Percentiles rank a stretch among this genome's conserved stretches.
Evolutionary conservation across 2,888 invertebrate genomes (phyloP).

Genomic region (Amphipoea lucens): DNA sequence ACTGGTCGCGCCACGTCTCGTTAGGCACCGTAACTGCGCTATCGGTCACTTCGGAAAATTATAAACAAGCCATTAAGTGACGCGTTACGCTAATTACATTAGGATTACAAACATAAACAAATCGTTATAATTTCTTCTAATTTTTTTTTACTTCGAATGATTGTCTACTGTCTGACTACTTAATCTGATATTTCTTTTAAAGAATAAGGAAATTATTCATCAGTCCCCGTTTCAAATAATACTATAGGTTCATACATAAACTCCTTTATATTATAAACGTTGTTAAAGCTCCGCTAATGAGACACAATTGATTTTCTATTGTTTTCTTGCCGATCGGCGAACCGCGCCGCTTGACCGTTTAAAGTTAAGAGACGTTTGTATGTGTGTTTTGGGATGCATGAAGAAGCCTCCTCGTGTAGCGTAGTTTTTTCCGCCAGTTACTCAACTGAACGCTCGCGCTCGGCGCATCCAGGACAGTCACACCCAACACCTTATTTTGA

Average conservation of each 20-base stretch:
- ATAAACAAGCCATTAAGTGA: slow-evolving; percentile 25
- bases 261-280: neutral
- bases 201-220: neutral
- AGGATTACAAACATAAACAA: neutral
- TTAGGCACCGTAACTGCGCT: neutral
- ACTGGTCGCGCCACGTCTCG: slow-evolving; percentile 26
- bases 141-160: neutral
- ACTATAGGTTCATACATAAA: neutral
- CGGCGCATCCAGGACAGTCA: too few relatives aligned
- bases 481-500: too few relatives aligned
- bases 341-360: neutral
- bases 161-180: neutral
- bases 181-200: neutral
- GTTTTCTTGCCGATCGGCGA: too few relatives aligned
- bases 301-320: too few relatives aligned
- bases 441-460: too few relatives aligned
- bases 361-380: neutral
- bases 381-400: too few relatives aligned
- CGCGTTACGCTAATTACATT: slow-evolving; percentile 21
- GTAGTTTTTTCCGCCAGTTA: too few relatives aligned
- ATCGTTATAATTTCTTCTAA: neutral
- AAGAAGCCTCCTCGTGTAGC: too few relatives aligned
- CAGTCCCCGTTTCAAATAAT: neutral
- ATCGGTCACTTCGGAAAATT: slow-evolving; percentile 28
- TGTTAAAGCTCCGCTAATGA: too few relatives aligned